A percentile compares a stretch with the other conserved stretches of the same genome.
Conservation (phyloP, 2,113 vertebrate species). For the Agelaius tricolor region DNA sequence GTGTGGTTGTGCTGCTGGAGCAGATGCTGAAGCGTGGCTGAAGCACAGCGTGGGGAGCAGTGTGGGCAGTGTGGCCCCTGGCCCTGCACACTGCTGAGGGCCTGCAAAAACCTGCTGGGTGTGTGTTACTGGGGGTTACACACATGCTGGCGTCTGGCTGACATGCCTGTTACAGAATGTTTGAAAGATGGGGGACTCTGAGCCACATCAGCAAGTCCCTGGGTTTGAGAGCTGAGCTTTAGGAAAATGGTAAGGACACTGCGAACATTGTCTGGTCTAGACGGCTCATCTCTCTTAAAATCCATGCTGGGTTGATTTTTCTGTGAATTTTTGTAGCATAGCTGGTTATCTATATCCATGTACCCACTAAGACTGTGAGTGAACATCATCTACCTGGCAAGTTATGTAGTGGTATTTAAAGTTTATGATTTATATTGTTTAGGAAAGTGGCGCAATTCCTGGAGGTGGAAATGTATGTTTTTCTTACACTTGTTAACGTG, state of each 20-base stretch:
- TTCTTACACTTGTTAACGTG: neutral
- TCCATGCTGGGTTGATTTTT: neutral
- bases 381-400: neutral
- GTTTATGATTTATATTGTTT: neutral
- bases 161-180: fast-evolving
- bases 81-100: fast-evolving
- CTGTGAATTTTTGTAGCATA: neutral
- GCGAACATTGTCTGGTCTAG: neutral
- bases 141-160: fast-evolving
- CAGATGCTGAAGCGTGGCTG: neutral
- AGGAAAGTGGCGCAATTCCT: neutral
- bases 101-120: fast-evolving
- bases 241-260: neutral
- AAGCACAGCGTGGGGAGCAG: neutral
- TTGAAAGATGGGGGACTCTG: neutral
- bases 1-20: neutral
- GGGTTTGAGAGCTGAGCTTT: neutral
- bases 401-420: neutral
- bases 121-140: neutral
- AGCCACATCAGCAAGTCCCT: neutral
- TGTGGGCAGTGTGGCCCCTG: fast-evolving
- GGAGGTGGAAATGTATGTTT: neutral
- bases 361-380: neutral
- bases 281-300: neutral
- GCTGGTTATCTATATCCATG: neutral